Evolutionary conservation across 1,140 invertebrate species (phyloP).

Genomic region (Drosophila subobscura): DNA sequence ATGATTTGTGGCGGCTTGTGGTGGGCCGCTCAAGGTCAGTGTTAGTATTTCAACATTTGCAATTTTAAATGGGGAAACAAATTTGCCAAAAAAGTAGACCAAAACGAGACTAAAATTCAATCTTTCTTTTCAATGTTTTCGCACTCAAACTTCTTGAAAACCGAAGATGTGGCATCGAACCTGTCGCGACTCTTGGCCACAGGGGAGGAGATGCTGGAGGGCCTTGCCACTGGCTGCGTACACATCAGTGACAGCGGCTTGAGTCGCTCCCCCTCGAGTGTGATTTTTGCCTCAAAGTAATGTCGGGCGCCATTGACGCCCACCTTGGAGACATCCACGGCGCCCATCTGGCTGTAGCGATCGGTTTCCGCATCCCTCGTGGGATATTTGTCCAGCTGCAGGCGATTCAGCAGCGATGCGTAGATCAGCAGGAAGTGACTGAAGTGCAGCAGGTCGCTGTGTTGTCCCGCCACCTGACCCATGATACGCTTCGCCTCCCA

Average conservation of each 20-base stretch:
- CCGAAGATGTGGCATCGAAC: neutral
- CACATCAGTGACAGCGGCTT: neutral
- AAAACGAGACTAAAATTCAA: neutral
- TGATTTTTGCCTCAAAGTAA: conserved; percentile 64
- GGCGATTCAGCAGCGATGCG: conserved; percentile 18
- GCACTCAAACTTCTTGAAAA: conserved; percentile 15
- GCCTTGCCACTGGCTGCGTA: neutral
- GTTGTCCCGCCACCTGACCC: conserved; percentile 19
- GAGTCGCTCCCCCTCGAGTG: conserved; percentile 12
- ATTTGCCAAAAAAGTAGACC: neutral
- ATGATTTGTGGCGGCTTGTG: conserved; percentile 53
- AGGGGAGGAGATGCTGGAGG: neutral
- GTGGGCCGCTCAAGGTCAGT: conserved; percentile 48
- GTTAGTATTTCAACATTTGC: conserved; percentile 16
- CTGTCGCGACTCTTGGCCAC: neutral
- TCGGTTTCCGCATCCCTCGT: neutral
- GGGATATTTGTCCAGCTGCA: neutral
- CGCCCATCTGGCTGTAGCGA: neutral
- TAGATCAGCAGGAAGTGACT: conserved; percentile 48
- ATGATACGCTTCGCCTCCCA: conserved; percentile 47
- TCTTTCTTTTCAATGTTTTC: neutral
- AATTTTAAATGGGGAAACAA: conserved; percentile 32
- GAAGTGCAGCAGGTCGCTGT: conserved; percentile 25
- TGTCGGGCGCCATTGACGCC: conserved; percentile 48
- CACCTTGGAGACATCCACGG: conserved; percentile 44